phyloP scores from a whole-genome alignment of 2,113 vertebrate genomes.

The Daubentonia madagascariensis region DNA sequence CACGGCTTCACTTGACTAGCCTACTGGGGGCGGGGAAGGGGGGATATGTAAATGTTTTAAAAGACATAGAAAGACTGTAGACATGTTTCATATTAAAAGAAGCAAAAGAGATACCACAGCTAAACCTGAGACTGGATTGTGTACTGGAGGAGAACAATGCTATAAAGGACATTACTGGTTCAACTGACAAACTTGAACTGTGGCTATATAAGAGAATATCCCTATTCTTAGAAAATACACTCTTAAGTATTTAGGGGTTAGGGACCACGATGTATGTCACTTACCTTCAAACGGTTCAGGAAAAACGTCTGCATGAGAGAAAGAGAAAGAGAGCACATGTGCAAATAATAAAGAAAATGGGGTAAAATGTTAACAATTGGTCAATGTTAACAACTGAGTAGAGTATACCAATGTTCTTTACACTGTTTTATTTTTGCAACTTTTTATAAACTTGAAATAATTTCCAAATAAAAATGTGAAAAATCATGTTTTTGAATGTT shows the following conservation, averaged over 20 bases:
- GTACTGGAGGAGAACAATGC: neutral
- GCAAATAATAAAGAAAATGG: neutral
- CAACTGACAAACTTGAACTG: neutral
- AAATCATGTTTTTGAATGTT: neutral
- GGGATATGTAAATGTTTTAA: neutral
- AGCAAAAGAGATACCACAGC: neutral
- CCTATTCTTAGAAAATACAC: neutral
- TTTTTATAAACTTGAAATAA: neutral
- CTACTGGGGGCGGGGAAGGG: no score
- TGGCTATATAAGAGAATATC: neutral
- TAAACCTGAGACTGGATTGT: neutral
- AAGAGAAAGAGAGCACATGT: neutral
- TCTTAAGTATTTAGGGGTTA: neutral
- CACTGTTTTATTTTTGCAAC: neutral
- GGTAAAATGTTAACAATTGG: neutral
- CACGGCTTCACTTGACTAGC: no score
- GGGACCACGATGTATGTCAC: neutral
- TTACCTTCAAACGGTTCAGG: neutral
- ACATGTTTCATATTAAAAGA: neutral
- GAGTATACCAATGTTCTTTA: neutral
- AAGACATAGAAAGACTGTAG: neutral
- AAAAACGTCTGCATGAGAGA: neutral
- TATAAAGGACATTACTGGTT: neutral
- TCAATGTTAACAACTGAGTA: neutral
- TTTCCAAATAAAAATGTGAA: neutral